Evolutionary conservation across 2,888 invertebrate genomes (phyloP).

Genomic region (Callyntrura guangdongensis): DNA sequence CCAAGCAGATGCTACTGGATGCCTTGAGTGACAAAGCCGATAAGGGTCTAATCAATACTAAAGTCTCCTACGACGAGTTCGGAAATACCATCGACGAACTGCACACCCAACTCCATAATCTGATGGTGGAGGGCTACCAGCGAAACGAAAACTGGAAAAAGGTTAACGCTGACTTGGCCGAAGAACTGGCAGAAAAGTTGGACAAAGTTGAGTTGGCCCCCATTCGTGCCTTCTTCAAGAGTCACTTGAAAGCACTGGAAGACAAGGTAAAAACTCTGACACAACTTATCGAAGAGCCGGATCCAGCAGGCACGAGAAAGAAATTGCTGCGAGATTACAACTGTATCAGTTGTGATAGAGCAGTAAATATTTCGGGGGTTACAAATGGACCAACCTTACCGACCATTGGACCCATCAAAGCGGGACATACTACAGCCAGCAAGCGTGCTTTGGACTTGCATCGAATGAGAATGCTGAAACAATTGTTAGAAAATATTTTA

Average conservation of each 20-base stretch:
- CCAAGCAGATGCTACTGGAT: conserved; percentile 82
- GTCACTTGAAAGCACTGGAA: conserved; percentile 80
- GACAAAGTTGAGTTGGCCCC: conserved; percentile 83
- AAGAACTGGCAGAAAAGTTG: conserved; percentile 81
- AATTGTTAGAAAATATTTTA: conserved; percentile 44
- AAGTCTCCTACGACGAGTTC: conserved; percentile 84
- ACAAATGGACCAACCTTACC: conserved; percentile 63
- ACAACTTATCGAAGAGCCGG: conserved; percentile 82
- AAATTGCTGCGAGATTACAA: conserved; percentile 83
- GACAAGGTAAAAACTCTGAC: conserved; percentile 78
- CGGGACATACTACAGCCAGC: conserved; percentile 80
- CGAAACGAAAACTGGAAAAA: conserved; percentile 83
- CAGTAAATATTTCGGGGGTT: conserved; percentile 81
- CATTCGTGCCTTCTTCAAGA: conserved; percentile 83
- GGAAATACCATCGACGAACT: conserved; percentile 83
- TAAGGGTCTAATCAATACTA: conserved; percentile 82
- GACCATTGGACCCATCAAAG: conserved; percentile 77
- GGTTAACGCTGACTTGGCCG: conserved; percentile 80
- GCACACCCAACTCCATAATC: conserved; percentile 80
- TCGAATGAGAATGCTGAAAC: conserved; percentile 76
- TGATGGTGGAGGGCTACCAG: conserved; percentile 82
- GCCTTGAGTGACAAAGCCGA: conserved; percentile 83
- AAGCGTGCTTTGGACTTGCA: conserved; percentile 82
- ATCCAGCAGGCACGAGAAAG: conserved; percentile 84
- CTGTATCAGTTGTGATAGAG: conserved; percentile 83